Evolutionary conservation across 92 coral and sea anemone species (phyloP), one percentile per base, ranked within the genome.

Genomic region (Plumapathes pennacea): DNA sequence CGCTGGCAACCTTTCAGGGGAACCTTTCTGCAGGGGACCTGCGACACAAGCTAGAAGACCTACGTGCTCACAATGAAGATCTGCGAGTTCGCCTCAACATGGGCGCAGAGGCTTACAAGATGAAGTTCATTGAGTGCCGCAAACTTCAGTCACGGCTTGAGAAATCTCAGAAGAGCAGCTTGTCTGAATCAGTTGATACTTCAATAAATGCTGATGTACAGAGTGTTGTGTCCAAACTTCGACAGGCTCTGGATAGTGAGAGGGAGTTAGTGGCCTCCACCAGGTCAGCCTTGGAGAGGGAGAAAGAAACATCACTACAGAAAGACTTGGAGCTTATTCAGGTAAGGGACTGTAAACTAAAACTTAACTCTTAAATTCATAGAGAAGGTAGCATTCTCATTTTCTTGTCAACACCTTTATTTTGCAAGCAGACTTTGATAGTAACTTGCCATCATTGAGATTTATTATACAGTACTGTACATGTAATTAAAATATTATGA

Each of bases 101-200:
- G 98, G 98, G 98, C 29, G 98, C 96, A 0, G 98, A 92, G 43
- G 98, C 96, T 29, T 92, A 76, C 81, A 92, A 92, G 64, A 63
- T 77, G 23, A 92, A 92, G 77, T 92, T 92, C 46, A 66, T 88
- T 31, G 98, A 92, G 43, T 92, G 98, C 60, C 92, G 84, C 23
- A 70, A 78, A 18, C 66, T 83, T 32, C 72, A 92, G 49, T 64
- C 63, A 24, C 89, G 88, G 53, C 57, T 88, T 48, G 65, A 77
- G 64, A 92, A 88, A 62, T 50, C 68, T 13, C 81, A 63, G 57
- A 75, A 72, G 60, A 39, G 43, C 17, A 19, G 77, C 26, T 60
- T 81, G 19, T 50, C 61, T 30, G 81, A 67, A 17, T 58, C 71
- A 10, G 33, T 72, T 14, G 88, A 60, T 15, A 41, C 63, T 8